Evolutionary conservation across 1,140 invertebrate species (phyloP).

Genomic region (Danaus plexippus): DNA sequence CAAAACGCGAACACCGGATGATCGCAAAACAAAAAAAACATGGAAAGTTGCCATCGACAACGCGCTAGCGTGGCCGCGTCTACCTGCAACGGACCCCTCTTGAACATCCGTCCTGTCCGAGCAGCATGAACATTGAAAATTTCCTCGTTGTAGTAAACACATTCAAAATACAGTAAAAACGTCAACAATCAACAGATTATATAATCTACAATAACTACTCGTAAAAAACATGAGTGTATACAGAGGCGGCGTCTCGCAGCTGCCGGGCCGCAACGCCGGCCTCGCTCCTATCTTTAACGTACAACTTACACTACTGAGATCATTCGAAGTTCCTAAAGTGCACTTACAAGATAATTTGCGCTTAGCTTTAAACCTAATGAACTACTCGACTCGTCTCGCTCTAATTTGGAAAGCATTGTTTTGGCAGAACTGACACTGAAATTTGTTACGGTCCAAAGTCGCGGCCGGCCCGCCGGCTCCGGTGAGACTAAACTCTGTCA

Average conservation of each 20-base stretch:
- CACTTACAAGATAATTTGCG: conserved; percentile 22
- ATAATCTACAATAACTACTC: conserved; percentile 28
- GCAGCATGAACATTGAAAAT: conserved; percentile 53
- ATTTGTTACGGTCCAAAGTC: too few relatives aligned
- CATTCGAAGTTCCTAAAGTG: conserved; percentile 15
- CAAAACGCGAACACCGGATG: conserved; percentile 44
- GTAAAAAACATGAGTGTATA: conserved; percentile 14
- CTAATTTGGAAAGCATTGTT: too few relatives aligned
- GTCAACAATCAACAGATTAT: conserved; percentile 46
- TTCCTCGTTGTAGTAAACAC: conserved; percentile 40
- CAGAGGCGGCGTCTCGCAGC: background rate
- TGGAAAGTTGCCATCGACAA: conserved; percentile 21
- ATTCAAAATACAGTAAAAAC: conserved; percentile 45
- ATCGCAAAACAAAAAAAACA: conserved; percentile 28
- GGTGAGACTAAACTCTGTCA: too few relatives aligned
- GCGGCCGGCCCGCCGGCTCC: too few relatives aligned
- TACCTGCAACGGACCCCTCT: conserved; percentile 64
- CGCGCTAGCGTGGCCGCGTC: conserved; percentile 20
- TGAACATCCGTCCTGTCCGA: conserved; percentile 59
- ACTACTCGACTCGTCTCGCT: background rate
- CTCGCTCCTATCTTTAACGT: conserved; percentile 42
- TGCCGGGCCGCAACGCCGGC: conserved; percentile 11
- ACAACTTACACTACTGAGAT: conserved; percentile 37
- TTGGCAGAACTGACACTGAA: too few relatives aligned
- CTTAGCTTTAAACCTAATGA: conserved; percentile 14